These are phyloP conservation scores for Hesperia comma DNA, from an alignment of 2,888 invertebrate species.

Conservation along the genomic window DNA sequence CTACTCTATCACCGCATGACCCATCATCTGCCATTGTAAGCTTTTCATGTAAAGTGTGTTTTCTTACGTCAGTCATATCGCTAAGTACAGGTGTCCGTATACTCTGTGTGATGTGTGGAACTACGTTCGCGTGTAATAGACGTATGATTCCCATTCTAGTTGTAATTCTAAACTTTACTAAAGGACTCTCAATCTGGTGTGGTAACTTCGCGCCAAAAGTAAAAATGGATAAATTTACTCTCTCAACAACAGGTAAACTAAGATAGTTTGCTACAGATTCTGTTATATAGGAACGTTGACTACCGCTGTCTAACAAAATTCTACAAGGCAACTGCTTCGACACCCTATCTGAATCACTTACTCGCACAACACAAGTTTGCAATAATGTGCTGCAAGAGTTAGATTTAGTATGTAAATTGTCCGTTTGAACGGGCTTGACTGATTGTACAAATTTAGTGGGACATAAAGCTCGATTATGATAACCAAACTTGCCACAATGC, in stretches of 20 bases:
- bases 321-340: too few species aligned
- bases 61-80: background rate
- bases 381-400: too few species aligned
- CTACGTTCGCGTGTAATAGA: background rate
- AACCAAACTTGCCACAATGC: slow-evolving; percentile 25
- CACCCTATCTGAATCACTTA: too few species aligned
- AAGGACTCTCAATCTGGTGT: background rate
- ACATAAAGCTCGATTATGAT: slow-evolving; percentile 27
- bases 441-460: background rate
- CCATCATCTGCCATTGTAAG: slow-evolving; percentile 41
- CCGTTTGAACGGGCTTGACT: too few species aligned
- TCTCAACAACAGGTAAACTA: background rate
- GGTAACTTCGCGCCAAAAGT: background rate
- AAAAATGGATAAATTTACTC: background rate
- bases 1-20: slow-evolving; percentile 30
- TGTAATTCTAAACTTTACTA: background rate
- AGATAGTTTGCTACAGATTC: background rate
- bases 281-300: slow-evolving; percentile 31
- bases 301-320: slow-evolving; percentile 30
- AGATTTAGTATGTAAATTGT: too few species aligned
- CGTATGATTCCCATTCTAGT: background rate
- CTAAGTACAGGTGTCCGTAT: background rate
- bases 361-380: too few species aligned
- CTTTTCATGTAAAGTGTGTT: background rate
- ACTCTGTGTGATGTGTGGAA: background rate